phyloP scores from a whole-genome alignment of 1,140 invertebrate genomes.

The Lepidurus arcticus region DNA sequence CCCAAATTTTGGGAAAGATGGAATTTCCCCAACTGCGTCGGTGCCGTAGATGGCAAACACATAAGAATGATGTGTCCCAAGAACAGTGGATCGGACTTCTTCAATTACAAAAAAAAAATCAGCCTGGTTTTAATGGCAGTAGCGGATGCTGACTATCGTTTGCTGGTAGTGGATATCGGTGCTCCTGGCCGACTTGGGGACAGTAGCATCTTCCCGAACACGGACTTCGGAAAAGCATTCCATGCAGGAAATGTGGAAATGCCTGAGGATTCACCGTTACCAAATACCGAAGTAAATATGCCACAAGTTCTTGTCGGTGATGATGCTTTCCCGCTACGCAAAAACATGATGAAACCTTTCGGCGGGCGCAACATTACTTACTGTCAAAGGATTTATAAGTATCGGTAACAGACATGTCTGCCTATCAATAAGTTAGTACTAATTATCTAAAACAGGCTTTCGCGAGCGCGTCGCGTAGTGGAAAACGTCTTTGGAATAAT shows the following conservation, averaged over 20 bases:
- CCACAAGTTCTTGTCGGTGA: constrained; percentile 47
- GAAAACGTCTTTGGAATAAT: no score
- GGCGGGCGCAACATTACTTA: constrained; percentile 38
- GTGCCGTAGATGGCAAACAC: no score
- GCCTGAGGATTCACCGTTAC: constrained; percentile 35
- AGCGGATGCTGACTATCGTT: no score
- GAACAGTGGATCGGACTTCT: no score
- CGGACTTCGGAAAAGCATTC: constrained; percentile 28
- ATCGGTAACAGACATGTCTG: constrained; percentile 37
- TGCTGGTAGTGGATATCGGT: no score
- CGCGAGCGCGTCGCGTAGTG: no score
- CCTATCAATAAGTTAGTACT: not conserved
- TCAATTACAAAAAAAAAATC: no score
- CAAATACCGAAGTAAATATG: constrained; percentile 37
- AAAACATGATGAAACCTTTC: constrained; percentile 46
- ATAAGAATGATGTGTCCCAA: no score
- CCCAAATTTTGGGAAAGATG: no score
- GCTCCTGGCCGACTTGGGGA: not conserved
- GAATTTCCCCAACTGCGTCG: no score
- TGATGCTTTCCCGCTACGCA: constrained; percentile 48
- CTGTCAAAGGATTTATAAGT: constrained; percentile 47
- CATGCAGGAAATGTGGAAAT: constrained; percentile 8
- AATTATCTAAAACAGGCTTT: no score
- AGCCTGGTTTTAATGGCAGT: no score
- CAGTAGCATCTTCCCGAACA: constrained; percentile 23